Percentiles rank a stretch among this genome's conserved stretches.
Evolutionary conservation across 2,113 vertebrate species (phyloP).

Genomic region (Acrocephalus kingi): DNA sequence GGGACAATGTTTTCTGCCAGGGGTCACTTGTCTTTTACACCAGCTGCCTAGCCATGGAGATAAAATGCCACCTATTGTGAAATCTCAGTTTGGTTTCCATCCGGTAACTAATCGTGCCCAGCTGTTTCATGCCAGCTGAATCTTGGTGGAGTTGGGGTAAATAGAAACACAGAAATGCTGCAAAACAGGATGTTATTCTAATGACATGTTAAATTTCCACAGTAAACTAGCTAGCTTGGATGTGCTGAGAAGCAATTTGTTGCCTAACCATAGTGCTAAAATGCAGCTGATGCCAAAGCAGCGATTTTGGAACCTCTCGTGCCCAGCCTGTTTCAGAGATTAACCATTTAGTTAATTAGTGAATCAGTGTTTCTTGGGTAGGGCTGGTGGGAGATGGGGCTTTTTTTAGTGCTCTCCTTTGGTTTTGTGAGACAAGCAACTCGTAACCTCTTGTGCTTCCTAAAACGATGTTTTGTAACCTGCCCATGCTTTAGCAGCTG

Average conservation of each 20-base stretch:
- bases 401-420: neutral
- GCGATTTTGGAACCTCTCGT: neutral
- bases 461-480: neutral
- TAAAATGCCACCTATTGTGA: conserved; percentile 45
- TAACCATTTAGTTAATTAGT: neutral
- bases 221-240: neutral
- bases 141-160: conserved; percentile 15
- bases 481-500: neutral
- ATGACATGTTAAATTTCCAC: neutral
- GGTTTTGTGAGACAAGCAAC: neutral
- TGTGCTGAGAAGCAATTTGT: neutral
- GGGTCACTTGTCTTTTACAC: conserved; percentile 1
- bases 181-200: conserved; percentile 7
- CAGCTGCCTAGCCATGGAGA: neutral
- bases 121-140: conserved; percentile 22
- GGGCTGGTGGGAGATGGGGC: neutral
- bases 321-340: neutral
- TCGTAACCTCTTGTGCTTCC: neutral
- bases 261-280: neutral
- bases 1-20: neutral
- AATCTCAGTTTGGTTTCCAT: neutral
- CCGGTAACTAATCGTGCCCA: conserved; percentile 1
- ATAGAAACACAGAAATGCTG: neutral
- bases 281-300: neutral
- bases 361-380: neutral